Conservation (phyloP, 2,113 vertebrate genomes). For the Perca schrenkii region DNA sequence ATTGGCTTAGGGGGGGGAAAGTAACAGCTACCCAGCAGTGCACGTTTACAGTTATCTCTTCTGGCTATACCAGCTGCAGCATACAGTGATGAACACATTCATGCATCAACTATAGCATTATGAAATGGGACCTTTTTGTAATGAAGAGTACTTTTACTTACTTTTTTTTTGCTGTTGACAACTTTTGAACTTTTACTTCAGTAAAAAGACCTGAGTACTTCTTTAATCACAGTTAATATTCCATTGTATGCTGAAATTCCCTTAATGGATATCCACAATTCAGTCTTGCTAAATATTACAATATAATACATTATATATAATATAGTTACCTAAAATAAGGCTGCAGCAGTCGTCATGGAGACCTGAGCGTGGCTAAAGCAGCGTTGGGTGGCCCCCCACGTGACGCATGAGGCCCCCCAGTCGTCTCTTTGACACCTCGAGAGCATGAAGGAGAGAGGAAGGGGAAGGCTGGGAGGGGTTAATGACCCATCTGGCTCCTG, state of each 20-base stretch:
- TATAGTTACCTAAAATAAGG: background rate
- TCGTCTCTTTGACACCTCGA: constrained; percentile 52
- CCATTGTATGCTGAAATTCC: background rate
- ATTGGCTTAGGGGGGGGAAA: too few species aligned
- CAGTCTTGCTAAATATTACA: too few species aligned
- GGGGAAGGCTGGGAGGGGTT: constrained; percentile 25
- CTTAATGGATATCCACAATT: too few species aligned
- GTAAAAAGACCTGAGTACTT: background rate
- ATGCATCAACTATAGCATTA: background rate
- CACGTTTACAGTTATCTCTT: too few species aligned
- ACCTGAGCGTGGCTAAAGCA: constrained; percentile 42
- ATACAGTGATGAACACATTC: background rate
- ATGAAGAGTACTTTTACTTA: background rate
- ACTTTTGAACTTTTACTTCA: background rate
- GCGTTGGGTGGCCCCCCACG: constrained; percentile 50
- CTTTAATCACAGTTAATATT: background rate
- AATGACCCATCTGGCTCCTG: constrained; percentile 65
- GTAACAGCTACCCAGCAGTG: background rate
- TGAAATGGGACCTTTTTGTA: background rate
- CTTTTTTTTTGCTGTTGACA: background rate
- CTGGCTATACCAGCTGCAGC: background rate
- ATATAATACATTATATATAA: too few species aligned
- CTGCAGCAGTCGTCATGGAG: constrained; percentile 46
- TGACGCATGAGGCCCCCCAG: constrained; percentile 39
- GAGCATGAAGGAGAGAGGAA: constrained; percentile 4